Evolutionary conservation across 1,140 invertebrate genomes (phyloP), one percentile per base, ranked within the genome.

Genomic region (Calephelis nemesis): DNA sequence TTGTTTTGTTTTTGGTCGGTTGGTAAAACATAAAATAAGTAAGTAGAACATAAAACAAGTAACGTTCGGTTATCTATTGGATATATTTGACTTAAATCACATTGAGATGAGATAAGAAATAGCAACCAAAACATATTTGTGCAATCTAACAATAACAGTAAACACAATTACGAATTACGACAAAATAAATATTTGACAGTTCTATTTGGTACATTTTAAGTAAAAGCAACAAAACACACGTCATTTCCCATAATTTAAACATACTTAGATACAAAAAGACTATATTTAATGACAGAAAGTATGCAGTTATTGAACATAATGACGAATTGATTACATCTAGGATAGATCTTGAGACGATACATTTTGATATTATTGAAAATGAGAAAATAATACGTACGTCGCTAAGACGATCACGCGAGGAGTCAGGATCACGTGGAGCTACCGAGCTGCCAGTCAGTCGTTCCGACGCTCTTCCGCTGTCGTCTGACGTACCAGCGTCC

Each of bases 331-430:
- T 60, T 60, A 60, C 58, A 40, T 39, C 7, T 60, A 60, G 58
- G 58, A 60, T 42, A 60, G n/a, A 60, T 40, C 40, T 12, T 42
- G 39, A 60, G 39, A 60, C 39, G 39, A 60, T 50, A 13, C 13
- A 50, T n/a, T 60, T n/a, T 60, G 54, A 60, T 60, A 7, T 12
- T 6, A 40, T 12, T 19, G 30, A 60, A 11, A n/a, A 60, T 60
- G 68, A n/a, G 10, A 47, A 58, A 40, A 11, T 47, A 69, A 77
- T 84, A 94, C 95, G 94, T 94, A 96, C 95, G 93, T 96, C 95
- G 93, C 95, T 96, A 81, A 96, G 94, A 85, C 95, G 94, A 91
- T 96, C 95, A 92, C 95, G 95, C 78, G 95, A 96, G 92, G 95
- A 96, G 89, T 96, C 95, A 74, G 95, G 94, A 88, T 96, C 95